These are phyloP conservation scores for Actinia equina DNA, from an alignment of 64 coral and sea anemone genomes.

Conservation along the genomic window DNA sequence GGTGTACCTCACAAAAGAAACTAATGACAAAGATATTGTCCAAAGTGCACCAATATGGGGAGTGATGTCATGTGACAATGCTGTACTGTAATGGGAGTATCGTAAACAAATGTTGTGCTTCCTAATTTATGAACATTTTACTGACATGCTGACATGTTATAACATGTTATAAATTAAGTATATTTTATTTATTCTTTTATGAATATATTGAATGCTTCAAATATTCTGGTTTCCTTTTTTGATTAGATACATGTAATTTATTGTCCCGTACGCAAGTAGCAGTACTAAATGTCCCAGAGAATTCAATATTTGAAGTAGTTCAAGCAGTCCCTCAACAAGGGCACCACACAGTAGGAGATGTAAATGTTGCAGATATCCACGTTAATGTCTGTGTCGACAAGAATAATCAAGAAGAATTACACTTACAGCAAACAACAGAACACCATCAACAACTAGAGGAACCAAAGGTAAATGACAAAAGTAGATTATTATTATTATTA, in stretches of 20 bases:
- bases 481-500: too few species aligned
- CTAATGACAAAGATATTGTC: too few species aligned
- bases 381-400: constrained; percentile 16
- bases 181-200: too few species aligned
- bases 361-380: constrained; percentile 9
- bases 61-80: too few species aligned
- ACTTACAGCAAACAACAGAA: not conserved
- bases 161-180: too few species aligned
- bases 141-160: too few species aligned
- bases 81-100: too few species aligned
- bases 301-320: constrained; percentile 52
- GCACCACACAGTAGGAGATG: constrained; percentile 18
- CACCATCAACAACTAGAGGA: not conserved
- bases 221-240: not conserved
- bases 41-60: too few species aligned
- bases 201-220: not conserved
- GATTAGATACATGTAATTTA: not conserved
- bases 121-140: too few species aligned
- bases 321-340: not conserved
- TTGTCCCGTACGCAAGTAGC: constrained; percentile 45
- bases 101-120: too few species aligned
- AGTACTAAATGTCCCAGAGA: constrained; percentile 50
- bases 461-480: not conserved
- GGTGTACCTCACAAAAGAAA: too few species aligned
- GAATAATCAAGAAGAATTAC: not conserved